Evolutionary conservation across 2,888 invertebrate species (phyloP).

Genomic region (Harmothoe impar): DNA sequence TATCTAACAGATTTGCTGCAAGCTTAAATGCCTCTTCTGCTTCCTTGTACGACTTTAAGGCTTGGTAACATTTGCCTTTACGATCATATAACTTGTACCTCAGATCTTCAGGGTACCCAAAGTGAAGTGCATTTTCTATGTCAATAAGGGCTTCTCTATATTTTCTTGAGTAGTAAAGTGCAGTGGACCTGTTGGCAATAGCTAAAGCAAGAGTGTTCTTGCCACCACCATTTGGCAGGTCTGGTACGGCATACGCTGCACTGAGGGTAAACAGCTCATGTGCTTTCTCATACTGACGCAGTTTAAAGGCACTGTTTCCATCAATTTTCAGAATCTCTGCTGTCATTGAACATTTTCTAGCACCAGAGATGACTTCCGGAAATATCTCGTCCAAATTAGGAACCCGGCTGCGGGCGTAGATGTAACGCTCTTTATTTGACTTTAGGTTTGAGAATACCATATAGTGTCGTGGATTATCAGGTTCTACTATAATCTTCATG

Average conservation of each 20-base stretch:
- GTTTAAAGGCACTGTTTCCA: slow-evolving; percentile 80
- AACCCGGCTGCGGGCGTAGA: not conserved
- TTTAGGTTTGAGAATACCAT: too few relatives aligned
- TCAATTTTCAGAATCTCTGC: slow-evolving; percentile 86
- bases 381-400: not conserved
- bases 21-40: slow-evolving; percentile 80
- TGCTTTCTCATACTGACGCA: slow-evolving; percentile 75
- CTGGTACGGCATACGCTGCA: slow-evolving; percentile 63
- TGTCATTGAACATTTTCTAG: slow-evolving; percentile 85
- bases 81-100: slow-evolving; percentile 88
- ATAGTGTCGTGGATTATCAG: too few relatives aligned
- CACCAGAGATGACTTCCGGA: not conserved
- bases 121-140: slow-evolving; percentile 80
- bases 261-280: slow-evolving; percentile 75
- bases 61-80: slow-evolving; percentile 87
- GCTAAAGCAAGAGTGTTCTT: slow-evolving; percentile 75
- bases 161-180: slow-evolving; percentile 77
- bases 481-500: too few relatives aligned
- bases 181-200: slow-evolving; percentile 81
- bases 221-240: not conserved
- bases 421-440: too few relatives aligned
- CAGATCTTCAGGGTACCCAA: slow-evolving; percentile 87
- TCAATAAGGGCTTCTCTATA: slow-evolving; percentile 78
- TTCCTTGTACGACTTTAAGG: slow-evolving; percentile 84
- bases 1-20: slow-evolving; percentile 69